A percentile compares a stretch with the other conserved stretches of the same genome.
phyloP scores from a whole-genome alignment of 2,888 invertebrate species.

The Steinernema hermaphroditum region DNA sequence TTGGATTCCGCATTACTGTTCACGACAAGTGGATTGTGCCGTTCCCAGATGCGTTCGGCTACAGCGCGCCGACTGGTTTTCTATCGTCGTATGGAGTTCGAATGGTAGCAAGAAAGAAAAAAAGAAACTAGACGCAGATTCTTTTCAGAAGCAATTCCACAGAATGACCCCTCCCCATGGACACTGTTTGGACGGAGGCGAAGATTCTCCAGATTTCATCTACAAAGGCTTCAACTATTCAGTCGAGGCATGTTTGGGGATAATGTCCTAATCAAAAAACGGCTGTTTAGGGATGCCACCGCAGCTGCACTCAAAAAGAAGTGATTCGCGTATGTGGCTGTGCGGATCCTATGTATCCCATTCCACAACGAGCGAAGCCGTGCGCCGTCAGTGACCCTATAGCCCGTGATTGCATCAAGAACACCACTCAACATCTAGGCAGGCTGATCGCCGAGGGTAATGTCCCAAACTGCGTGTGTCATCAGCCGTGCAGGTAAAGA shows the following conservation, averaged over 20 bases:
- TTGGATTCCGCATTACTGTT: constrained; percentile 64
- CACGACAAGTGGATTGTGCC: constrained; percentile 66
- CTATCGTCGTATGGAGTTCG: constrained; percentile 64
- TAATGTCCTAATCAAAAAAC: not conserved
- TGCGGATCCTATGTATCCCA: constrained; percentile 65
- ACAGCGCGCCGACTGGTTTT: constrained; percentile 65
- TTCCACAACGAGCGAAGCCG: constrained; percentile 43
- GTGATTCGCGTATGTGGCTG: constrained; percentile 58
- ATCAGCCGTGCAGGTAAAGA: constrained; percentile 64
- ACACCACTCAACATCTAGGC: constrained; percentile 58
- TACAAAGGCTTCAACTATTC: constrained; percentile 64
- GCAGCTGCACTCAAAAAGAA: constrained; percentile 63
- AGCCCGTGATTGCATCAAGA: constrained; percentile 62
- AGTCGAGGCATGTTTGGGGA: constrained; percentile 47
- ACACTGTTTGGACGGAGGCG: constrained; percentile 58
- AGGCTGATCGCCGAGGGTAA: constrained; percentile 52
- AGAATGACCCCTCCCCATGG: constrained; percentile 62
- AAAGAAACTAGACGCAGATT: not conserved
- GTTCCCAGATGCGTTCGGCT: constrained; percentile 66
- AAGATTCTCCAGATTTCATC: constrained; percentile 52
- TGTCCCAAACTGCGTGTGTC: constrained; percentile 58
- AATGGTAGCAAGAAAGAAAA: constrained; percentile 50
- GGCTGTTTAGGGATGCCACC: constrained; percentile 53
- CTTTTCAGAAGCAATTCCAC: constrained; percentile 61
- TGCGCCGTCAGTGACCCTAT: constrained; percentile 58